phyloP scores from a whole-genome alignment of 2,797 vertebrate species.

The Amblyopsis hoosieri region DNA sequence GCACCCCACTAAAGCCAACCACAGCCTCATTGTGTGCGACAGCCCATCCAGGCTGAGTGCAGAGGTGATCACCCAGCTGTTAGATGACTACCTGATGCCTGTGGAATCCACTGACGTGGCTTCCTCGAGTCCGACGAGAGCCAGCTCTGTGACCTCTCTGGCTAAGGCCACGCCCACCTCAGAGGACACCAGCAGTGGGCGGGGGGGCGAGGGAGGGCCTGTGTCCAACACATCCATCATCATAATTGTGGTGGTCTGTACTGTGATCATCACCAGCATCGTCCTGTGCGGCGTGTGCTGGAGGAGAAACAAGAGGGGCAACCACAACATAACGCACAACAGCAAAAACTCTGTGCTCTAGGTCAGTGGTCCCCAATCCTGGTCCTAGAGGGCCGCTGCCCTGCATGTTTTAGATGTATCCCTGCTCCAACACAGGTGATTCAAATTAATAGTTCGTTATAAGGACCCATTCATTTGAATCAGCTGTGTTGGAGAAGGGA shows the following conservation, averaged over 20 bases:
- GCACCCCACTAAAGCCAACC: conserved; percentile 76
- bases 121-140: conserved; percentile 47
- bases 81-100: conserved; percentile 43
- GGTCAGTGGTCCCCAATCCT: neutral
- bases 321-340: conserved; percentile 53
- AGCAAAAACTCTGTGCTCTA: conserved; percentile 68
- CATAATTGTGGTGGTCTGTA: conserved; percentile 60
- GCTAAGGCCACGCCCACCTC: conserved; percentile 51
- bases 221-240: conserved; percentile 50
- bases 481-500: too few species aligned
- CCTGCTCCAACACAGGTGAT: too few species aligned
- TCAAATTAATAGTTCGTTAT: too few species aligned
- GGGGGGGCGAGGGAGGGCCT: conserved; percentile 7
- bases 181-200: conserved; percentile 39
- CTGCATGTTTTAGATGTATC: too few species aligned
- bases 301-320: conserved; percentile 67
- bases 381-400: too few species aligned
- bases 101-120: conserved; percentile 40
- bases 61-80: conserved; percentile 64
- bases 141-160: conserved; percentile 54
- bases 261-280: conserved; percentile 59
- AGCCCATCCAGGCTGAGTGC: conserved; percentile 69
- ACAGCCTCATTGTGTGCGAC: conserved; percentile 75
- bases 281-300: conserved; percentile 65
- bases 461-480: too few species aligned